Percentiles rank a stretch among this genome's conserved stretches.
phyloP scores from a whole-genome alignment of 2,113 vertebrate genomes.

The Crotalus horridus region DNA sequence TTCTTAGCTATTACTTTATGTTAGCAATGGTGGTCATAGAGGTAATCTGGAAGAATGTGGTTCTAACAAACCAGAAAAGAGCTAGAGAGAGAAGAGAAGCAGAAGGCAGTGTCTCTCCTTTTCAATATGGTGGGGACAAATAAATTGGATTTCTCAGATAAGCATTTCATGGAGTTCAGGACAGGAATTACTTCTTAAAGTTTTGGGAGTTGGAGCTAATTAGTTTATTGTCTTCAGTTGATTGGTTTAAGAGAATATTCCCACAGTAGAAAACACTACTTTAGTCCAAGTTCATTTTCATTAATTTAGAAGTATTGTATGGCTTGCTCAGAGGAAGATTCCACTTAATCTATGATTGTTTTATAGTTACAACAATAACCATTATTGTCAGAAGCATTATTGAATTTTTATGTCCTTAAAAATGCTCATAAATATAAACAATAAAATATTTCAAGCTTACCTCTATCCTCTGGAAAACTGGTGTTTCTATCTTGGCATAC shows the following conservation, averaged over 20 bases:
- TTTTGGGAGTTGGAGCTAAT: not conserved
- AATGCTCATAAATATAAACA: not conserved
- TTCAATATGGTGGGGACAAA: not conserved
- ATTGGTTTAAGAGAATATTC: too few relatives aligned
- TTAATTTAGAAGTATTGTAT: not conserved
- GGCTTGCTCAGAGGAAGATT: not conserved
- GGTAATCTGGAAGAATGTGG: not conserved
- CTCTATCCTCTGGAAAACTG: not conserved
- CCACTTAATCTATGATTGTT: not conserved
- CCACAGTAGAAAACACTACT: not conserved
- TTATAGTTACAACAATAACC: not conserved
- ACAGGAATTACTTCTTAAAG: not conserved
- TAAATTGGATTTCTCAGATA: not conserved
- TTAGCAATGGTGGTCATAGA: not conserved
- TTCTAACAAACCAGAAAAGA: not conserved
- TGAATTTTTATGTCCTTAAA: not conserved
- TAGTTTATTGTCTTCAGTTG: not conserved
- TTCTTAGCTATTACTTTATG: not conserved
- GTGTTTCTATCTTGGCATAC: not conserved
- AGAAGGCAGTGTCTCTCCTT: not conserved
- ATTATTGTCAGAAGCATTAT: not conserved
- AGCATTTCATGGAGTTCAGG: not conserved
- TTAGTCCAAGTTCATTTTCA: not conserved
- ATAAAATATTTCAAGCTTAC: not conserved
- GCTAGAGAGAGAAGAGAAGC: not conserved